Conservation (phyloP, 2,797 vertebrate species). For the Thalassophryne amazonica region DNA sequence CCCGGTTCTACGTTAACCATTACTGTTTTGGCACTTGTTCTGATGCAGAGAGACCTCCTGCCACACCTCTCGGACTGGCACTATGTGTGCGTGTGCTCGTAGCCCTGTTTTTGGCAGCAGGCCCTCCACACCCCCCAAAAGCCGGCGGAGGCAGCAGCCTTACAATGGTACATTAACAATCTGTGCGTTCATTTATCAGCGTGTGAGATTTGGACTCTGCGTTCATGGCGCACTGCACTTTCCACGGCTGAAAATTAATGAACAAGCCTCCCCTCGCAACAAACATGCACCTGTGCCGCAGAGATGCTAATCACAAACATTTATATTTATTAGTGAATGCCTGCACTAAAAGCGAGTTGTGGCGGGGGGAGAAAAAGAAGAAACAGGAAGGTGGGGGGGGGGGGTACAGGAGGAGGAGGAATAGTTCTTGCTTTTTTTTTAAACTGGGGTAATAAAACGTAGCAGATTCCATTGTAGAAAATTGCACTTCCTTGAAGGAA, state of each 20-base stretch:
- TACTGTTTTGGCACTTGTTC: too few species aligned
- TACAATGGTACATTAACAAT: constrained; percentile 98
- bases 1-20: constrained; percentile 53
- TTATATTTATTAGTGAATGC: constrained; percentile 99
- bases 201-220: constrained; percentile 93
- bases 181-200: constrained; percentile 99
- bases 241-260: constrained; percentile 99
- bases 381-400: constrained; percentile 3
- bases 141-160: constrained; percentile 83
- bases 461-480: constrained; percentile 13
- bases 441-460: constrained; percentile 36
- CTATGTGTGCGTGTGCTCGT: constrained; percentile 22
- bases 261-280: constrained; percentile 99
- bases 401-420: constrained; percentile 27
- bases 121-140: constrained; percentile 61
- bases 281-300: constrained; percentile 99
- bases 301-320: constrained; percentile 99
- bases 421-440: constrained; percentile 49
- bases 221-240: constrained; percentile 99
- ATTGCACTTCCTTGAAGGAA: constrained; percentile 37
- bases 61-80: constrained; percentile 78
- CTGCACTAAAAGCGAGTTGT: constrained; percentile 87
- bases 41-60: too few species aligned
- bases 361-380: constrained; percentile 31
- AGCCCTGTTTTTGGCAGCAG: constrained; percentile 83